Conservation (phyloP, 2,888 invertebrate genomes). For the Sphinx pinastri region DNA sequence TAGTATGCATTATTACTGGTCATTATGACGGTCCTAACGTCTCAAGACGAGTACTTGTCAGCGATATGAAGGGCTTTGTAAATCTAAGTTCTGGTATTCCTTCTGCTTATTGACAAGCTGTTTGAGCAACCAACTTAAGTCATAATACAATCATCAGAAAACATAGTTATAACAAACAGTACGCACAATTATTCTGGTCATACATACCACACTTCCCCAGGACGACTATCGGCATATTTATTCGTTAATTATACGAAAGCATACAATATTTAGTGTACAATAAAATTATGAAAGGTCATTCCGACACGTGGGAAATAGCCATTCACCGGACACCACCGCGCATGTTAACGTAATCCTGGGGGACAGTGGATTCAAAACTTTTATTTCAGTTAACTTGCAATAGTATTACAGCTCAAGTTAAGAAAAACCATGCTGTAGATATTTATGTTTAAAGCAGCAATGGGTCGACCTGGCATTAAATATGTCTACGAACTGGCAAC, state of each 20-base stretch:
- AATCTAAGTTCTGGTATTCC: too few relatives aligned
- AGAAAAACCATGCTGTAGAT: too few relatives aligned
- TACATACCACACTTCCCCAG: not conserved
- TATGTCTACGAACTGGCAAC: too few relatives aligned
- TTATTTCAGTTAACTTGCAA: not conserved
- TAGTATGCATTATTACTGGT: too few relatives aligned
- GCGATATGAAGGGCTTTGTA: too few relatives aligned
- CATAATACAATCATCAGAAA: too few relatives aligned
- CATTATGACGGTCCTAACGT: too few relatives aligned
- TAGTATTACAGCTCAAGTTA: not conserved
- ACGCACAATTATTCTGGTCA: conserved; percentile 9
- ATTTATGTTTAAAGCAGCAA: too few relatives aligned
- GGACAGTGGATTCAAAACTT: not conserved
- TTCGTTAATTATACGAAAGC: conserved; percentile 16
- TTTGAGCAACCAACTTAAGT: too few relatives aligned
- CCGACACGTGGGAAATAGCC: conserved; percentile 24
- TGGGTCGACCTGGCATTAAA: too few relatives aligned
- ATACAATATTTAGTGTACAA: conserved; percentile 13
- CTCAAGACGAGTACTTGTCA: too few relatives aligned
- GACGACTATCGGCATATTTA: conserved; percentile 10
- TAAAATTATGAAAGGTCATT: conserved; percentile 23
- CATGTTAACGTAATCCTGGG: not conserved
- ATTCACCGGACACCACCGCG: not conserved
- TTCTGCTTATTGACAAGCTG: too few relatives aligned
- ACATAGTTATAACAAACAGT: not conserved